These are phyloP conservation scores for Morone saxatilis DNA, from an alignment of 2,113 vertebrate genomes.

Conservation along the genomic window DNA sequence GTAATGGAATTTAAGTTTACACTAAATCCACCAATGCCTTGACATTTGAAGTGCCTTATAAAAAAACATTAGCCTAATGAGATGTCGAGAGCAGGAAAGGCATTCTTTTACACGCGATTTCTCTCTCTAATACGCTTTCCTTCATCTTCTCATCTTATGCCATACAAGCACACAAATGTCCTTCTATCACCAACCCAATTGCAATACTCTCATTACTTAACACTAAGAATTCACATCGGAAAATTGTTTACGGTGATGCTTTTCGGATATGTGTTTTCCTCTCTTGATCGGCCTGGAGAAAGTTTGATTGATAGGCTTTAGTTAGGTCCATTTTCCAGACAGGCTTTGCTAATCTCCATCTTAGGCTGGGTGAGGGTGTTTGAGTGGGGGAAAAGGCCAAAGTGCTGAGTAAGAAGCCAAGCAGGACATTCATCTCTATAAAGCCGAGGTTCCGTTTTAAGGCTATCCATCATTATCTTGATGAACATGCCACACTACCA, in stretches of 20 bases:
- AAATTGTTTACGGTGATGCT: constrained; percentile 68
- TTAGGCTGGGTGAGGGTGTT: constrained; percentile 78
- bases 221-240: constrained; percentile 3
- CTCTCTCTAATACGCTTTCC: constrained; percentile 28
- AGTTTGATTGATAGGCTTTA: constrained; percentile 85
- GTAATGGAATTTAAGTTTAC: constrained; percentile 99
- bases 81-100: constrained; percentile 75
- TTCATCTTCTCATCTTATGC: constrained; percentile 35
- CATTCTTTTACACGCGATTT: constrained; percentile 56
- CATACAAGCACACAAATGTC: neutral
- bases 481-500: constrained; percentile 82
- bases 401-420: constrained; percentile 88
- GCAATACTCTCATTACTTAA: constrained; percentile 77
- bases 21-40: constrained; percentile 98
- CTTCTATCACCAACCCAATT: neutral
- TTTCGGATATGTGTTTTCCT: constrained; percentile 70
- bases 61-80: constrained; percentile 99
- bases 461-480: constrained; percentile 88
- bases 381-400: constrained; percentile 66
- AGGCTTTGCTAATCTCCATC: constrained; percentile 85
- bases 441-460: constrained; percentile 83
- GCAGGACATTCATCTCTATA: constrained; percentile 86
- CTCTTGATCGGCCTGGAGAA: constrained; percentile 66
- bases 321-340: constrained; percentile 84
- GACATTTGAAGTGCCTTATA: constrained; percentile 98